Evolutionary conservation across 1,140 invertebrate genomes (phyloP).

Genomic region (Drosophila sp.): DNA sequence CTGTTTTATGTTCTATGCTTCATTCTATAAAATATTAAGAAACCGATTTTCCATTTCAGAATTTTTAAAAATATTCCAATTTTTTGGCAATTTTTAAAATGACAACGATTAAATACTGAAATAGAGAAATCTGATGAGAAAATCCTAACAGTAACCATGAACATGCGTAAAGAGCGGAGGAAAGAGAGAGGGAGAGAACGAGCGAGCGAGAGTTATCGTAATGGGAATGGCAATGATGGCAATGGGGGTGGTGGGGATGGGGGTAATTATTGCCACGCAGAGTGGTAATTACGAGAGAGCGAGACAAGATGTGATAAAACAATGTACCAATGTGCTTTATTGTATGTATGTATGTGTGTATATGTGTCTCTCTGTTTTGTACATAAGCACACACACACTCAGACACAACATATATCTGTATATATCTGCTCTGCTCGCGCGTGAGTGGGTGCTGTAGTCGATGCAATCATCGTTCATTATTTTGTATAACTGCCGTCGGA

Average conservation of each 20-base stretch:
- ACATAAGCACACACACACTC: conserved; percentile 10
- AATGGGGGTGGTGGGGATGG: conserved; percentile 24
- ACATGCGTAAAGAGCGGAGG: conserved; percentile 5
- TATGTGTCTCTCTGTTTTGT: conserved; percentile 27
- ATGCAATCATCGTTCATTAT: conserved; percentile 66
- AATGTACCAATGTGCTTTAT: conserved; percentile 61
- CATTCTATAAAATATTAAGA: not conserved
- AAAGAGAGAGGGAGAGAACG: conserved; percentile 2
- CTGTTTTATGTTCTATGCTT: not conserved
- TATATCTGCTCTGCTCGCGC: conserved; percentile 27
- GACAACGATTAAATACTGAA: not conserved
- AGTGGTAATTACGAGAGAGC: conserved; percentile 72
- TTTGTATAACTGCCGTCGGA: conserved; percentile 39
- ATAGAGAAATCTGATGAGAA: not conserved
- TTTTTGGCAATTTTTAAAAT: not conserved
- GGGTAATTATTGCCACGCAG: conserved; percentile 74
- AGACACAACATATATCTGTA: not conserved
- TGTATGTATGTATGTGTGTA: conserved; percentile 19
- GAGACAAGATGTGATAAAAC: conserved; percentile 68
- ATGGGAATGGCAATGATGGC: conserved; percentile 29
- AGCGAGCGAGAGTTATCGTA: conserved; percentile 36
- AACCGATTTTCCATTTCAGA: not conserved
- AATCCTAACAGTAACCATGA: conserved; percentile 11
- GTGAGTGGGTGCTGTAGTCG: conserved; percentile 59
- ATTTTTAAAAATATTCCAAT: not conserved